Evolutionary conservation across 2,797 vertebrate genomes (phyloP).

Genomic region (Harpagifer antarcticus): DNA sequence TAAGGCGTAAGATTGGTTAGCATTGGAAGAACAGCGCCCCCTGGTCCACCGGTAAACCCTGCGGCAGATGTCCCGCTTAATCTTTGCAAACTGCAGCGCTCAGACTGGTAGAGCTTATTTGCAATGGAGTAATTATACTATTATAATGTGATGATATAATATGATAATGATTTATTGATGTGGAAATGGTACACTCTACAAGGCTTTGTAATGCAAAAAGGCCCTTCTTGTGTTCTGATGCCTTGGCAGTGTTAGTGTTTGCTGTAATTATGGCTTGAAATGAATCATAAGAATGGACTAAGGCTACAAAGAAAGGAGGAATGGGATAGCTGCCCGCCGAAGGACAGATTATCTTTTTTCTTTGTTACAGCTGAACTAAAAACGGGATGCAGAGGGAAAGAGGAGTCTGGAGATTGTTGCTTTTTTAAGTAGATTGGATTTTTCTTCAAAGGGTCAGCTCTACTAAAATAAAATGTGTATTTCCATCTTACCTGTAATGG

Average conservation of each 20-base stretch:
- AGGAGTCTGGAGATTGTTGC: constrained; percentile 39
- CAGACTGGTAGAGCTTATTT: constrained; percentile 22
- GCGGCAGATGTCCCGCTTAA: constrained; percentile 30
- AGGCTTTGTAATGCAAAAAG: constrained; percentile 60
- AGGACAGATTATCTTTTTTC: constrained; percentile 74
- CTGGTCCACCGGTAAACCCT: constrained; percentile 41
- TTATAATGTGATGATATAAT: constrained; percentile 54
- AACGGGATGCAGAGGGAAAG: constrained; percentile 44
- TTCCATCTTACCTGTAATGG: constrained; percentile 22
- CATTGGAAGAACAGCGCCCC: constrained; percentile 48
- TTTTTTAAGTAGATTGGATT: constrained; percentile 57
- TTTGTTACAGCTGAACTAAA: constrained; percentile 64
- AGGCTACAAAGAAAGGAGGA: constrained; percentile 65
- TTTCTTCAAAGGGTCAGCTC: constrained; percentile 54
- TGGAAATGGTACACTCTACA: constrained; percentile 34
- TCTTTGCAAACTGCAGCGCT: constrained; percentile 24
- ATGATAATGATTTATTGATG: constrained; percentile 62
- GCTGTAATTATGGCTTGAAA: constrained; percentile 74
- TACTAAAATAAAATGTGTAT: constrained; percentile 18
- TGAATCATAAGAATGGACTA: constrained; percentile 66
- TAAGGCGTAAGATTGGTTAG: constrained; percentile 20
- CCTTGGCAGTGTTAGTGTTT: constrained; percentile 62
- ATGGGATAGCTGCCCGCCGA: constrained; percentile 59
- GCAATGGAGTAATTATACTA: constrained; percentile 40
- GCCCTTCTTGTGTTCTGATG: constrained; percentile 50